phyloP scores from a whole-genome alignment of 1,140 invertebrate species.

The Philotrypesis tridentata region DNA sequence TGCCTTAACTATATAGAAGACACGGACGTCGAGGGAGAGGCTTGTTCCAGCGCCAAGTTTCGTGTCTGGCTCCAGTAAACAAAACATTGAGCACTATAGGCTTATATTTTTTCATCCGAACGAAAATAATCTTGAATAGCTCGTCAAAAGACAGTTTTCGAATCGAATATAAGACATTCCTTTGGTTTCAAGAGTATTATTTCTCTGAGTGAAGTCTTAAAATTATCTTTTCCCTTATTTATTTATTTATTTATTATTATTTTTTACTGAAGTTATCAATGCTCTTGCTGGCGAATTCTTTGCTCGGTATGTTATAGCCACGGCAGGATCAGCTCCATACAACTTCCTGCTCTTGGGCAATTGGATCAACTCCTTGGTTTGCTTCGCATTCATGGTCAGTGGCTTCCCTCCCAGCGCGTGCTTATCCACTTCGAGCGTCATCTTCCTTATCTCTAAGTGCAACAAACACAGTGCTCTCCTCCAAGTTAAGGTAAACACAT shows the following conservation, averaged over 20 bases:
- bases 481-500: slow-evolving; percentile 68
- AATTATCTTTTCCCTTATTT: no score
- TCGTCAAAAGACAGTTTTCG: no score
- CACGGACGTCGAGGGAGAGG: slow-evolving; percentile 89
- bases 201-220: no score
- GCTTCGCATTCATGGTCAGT: slow-evolving; percentile 81
- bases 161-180: no score
- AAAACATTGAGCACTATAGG: no score
- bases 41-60: slow-evolving; percentile 85
- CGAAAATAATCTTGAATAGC: no score
- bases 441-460: slow-evolving; percentile 79
- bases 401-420: slow-evolving; percentile 91
- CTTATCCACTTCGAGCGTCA: slow-evolving; percentile 85
- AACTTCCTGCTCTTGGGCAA: slow-evolving; percentile 77
- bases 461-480: slow-evolving; percentile 82
- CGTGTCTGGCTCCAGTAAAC: slow-evolving; percentile 72
- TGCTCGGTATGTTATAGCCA: slow-evolving; percentile 79
- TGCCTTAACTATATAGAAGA: slow-evolving; percentile 83
- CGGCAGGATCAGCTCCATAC: slow-evolving; percentile 90
- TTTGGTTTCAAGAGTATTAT: no score
- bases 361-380: slow-evolving; percentile 77
- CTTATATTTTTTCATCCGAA: no score
- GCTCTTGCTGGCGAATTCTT: slow-evolving; percentile 76
- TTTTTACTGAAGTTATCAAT: slow-evolving; percentile 80
- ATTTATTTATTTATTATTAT: no score